Conservation (phyloP, 92 coral and sea anemone genomes). For the Anthopleura xanthogrammica region DNA sequence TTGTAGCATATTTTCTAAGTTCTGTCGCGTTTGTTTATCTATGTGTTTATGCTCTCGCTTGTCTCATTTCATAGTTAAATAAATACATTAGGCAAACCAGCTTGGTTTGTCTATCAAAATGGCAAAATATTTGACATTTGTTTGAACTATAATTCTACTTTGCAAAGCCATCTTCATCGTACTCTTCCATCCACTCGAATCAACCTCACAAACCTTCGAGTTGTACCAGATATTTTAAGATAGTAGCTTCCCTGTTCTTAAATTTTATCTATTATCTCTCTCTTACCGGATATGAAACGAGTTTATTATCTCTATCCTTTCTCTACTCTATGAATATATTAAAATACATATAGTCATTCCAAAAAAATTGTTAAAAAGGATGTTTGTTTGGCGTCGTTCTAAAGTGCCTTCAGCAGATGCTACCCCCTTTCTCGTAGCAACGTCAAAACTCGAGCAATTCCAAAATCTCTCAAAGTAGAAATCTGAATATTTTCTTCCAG, state of each 20-base stretch:
- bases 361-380: neutral
- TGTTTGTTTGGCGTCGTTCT: neutral
- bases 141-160: neutral
- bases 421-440: too few species aligned
- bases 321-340: neutral
- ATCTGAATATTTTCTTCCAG: too few species aligned
- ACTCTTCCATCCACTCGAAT: neutral
- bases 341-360: too few species aligned
- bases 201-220: too few species aligned
- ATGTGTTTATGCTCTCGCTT: neutral
- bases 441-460: too few species aligned
- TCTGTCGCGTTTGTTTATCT: neutral
- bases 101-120: constrained; percentile 5
- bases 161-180: neutral
- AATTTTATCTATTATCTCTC: too few species aligned
- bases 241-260: neutral
- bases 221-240: neutral
- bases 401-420: neutral
- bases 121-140: neutral
- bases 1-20: neutral
- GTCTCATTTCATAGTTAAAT: neutral
- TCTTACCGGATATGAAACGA: neutral
- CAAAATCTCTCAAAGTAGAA: too few species aligned
- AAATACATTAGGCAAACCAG: neutral
- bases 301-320: neutral